A percentile compares a stretch with the other conserved stretches of the same genome.
These are phyloP conservation scores for Zoanthus gigantus DNA, from an alignment of 92 coral and sea anemone species.

Conservation along the genomic window DNA sequence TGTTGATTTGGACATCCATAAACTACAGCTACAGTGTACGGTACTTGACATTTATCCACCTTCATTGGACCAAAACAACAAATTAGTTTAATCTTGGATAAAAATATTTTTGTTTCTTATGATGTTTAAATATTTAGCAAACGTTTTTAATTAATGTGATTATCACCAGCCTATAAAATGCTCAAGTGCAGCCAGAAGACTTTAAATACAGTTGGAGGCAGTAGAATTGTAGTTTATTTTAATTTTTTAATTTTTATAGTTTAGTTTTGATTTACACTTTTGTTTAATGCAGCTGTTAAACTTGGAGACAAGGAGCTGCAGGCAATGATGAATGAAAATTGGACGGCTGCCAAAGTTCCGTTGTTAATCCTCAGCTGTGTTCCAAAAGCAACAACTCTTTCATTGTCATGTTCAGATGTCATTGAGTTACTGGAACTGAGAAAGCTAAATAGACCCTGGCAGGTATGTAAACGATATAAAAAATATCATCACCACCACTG, in stretches of 20 bases:
- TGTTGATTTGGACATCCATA: too few relatives aligned
- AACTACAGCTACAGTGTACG: too few relatives aligned
- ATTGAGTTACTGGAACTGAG: constrained; percentile 82
- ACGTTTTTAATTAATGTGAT: too few relatives aligned
- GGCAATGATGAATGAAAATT: constrained; percentile 92
- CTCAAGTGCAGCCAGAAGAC: too few relatives aligned
- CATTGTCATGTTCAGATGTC: constrained; percentile 80
- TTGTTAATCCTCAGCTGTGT: constrained; percentile 87
- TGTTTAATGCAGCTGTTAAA: constrained; percentile 63
- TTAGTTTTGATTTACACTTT: not conserved
- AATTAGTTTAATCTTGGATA: too few relatives aligned
- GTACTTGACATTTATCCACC: too few relatives aligned
- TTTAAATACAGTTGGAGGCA: not conserved
- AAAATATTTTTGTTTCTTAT: too few relatives aligned
- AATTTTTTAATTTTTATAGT: not conserved
- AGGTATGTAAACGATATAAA: constrained; percentile 57
- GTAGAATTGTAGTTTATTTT: not conserved
- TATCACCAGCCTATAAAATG: too few relatives aligned
- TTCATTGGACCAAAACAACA: too few relatives aligned
- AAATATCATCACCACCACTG: too few relatives aligned
- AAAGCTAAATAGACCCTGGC: constrained; percentile 92
- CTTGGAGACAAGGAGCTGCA: constrained; percentile 78
- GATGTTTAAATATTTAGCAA: too few relatives aligned
- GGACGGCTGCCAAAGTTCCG: constrained; percentile 86
- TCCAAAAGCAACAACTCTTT: constrained; percentile 56